Evolutionary conservation across 1,140 invertebrate genomes (phyloP), one percentile per base, ranked within the genome.

Genomic region (Hylaeus volcanicus): DNA sequence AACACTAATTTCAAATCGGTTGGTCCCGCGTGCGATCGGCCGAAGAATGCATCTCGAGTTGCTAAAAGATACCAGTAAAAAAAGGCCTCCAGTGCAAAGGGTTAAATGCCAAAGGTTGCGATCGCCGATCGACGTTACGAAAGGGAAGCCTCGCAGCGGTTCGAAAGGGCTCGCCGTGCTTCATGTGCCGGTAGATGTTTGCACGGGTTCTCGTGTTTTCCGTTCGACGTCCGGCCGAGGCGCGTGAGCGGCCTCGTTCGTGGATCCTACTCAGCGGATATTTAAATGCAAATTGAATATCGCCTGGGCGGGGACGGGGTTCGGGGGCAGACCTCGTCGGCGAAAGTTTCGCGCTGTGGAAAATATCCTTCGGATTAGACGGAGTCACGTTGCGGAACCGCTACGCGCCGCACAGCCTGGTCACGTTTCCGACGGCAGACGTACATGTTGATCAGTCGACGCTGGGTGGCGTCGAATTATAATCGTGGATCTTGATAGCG

Each of bases 211-310:
- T 5, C 58, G 37, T 14, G 48, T 26, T 79, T 63, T 41, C 45
- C 48, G 51, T 71, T 61, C 11, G 55, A 53, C 51, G 53, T 41
- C 37, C 60, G 4, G 26, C 14, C 9, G 51, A 11, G 39, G 12
- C 56, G 72, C 64, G 65, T 55, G 55, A 51, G 63, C 55, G 39
- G 71, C 8, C 70, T 37, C 53, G 53, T 69, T 63, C 43, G 51
- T 63, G 80, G 63, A 73, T 78, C 79, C 68, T 26, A 65, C 55
- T 39, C 58, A 48, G 41, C 41, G 78, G 79, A 87, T 87, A 89
- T 89, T 89, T 89, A 82, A 85, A 89, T 89, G 88, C 88, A 91
- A 90, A 91, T 91, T 90, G 89, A 90, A 91, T 87, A 80, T 88
- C 51, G 74, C 74, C 64, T 11, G 78, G 58, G 79, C 79, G 66